Percentiles rank a stretch among this genome's conserved stretches.
phyloP scores from a whole-genome alignment of 2,888 invertebrate genomes.

The Matsumyia berberina region DNA sequence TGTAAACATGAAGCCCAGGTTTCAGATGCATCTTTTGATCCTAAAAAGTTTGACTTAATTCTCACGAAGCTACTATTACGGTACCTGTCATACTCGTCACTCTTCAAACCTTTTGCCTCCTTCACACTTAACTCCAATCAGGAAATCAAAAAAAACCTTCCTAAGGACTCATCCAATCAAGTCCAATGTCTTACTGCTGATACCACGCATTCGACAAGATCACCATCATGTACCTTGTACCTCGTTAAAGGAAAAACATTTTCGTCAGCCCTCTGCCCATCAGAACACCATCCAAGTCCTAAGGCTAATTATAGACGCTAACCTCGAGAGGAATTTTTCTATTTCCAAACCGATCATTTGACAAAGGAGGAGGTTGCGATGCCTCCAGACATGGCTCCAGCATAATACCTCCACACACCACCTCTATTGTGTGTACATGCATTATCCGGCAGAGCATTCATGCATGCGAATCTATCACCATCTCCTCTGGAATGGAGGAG shows the following conservation, averaged over 20 bases:
- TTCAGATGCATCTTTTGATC: no score
- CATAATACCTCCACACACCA: constrained; percentile 18
- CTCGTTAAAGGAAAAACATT: neutral
- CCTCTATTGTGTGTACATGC: constrained; percentile 17
- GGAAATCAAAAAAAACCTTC: neutral
- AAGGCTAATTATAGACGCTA: constrained; percentile 74
- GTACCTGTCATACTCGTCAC: no score
- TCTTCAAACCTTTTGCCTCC: no score
- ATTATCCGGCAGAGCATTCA: constrained; percentile 30
- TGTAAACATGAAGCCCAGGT: no score
- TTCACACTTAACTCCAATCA: neutral
- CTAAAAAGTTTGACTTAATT: no score
- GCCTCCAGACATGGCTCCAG: constrained; percentile 64
- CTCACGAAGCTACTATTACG: no score
- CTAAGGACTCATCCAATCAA: neutral
- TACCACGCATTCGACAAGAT: constrained; percentile 1
- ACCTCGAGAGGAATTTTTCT: constrained; percentile 72
- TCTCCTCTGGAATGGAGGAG: neutral
- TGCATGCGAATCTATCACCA: constrained; percentile 36
- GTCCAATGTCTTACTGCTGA: neutral
- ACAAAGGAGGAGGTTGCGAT: constrained; percentile 72
- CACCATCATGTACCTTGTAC: constrained; percentile 3
- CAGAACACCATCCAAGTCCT: constrained; percentile 36
- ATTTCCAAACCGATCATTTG: constrained; percentile 73
- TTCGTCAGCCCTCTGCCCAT: no score